Conservation (phyloP, 2,888 invertebrate species). For the Pegoplata infirma region DNA sequence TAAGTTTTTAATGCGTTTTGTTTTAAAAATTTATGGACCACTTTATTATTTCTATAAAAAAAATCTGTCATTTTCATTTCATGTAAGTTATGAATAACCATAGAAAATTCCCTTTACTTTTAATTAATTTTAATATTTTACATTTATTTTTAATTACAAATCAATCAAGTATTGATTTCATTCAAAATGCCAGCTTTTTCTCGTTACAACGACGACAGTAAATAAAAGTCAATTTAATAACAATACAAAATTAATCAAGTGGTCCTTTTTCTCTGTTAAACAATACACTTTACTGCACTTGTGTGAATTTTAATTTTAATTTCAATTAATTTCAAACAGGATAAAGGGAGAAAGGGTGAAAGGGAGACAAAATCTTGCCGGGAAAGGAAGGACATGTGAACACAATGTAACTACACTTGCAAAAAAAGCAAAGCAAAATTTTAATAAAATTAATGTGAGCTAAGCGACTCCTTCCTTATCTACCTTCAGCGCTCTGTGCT, state of each 20-base stretch:
- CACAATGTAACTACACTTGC: background rate
- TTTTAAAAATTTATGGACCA: too few species aligned
- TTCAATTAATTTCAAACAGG: background rate
- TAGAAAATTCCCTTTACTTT: too few species aligned
- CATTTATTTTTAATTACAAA: background rate
- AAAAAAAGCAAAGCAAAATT: too few species aligned
- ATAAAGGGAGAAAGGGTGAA: too few species aligned
- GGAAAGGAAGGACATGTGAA: background rate
- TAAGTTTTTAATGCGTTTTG: too few species aligned
- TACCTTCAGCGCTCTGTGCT: too few species aligned
- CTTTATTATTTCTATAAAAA: too few species aligned
- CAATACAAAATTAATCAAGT: constrained; percentile 37
- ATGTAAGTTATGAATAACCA: too few species aligned
- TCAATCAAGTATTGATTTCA: background rate
- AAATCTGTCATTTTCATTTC: background rate
- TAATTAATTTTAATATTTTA: background rate
- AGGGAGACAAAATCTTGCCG: too few species aligned
- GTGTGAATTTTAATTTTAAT: background rate
- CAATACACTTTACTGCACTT: background rate
- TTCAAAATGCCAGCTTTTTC: background rate
- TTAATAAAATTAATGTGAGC: too few species aligned
- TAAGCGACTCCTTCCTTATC: too few species aligned
- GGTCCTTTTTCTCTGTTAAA: constrained; percentile 35
- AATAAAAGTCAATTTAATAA: constrained; percentile 17
- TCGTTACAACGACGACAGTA: background rate